phyloP scores from a whole-genome alignment of 2,113 vertebrate species.

The Melierax canorus region DNA sequence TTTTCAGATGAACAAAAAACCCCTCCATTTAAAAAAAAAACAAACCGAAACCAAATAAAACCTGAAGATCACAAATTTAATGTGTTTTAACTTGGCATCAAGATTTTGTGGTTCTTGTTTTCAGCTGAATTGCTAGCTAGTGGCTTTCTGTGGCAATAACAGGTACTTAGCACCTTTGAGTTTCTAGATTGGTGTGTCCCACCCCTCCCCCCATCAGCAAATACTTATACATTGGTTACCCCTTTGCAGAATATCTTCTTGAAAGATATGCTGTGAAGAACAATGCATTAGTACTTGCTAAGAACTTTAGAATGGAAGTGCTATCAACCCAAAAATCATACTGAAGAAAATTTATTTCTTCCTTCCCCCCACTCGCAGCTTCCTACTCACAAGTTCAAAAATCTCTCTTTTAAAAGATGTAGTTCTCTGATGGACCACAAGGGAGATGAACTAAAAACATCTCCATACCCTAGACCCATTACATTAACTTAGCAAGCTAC shows the following conservation, averaged over 20 bases:
- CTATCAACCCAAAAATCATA: background rate
- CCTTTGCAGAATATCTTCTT: background rate
- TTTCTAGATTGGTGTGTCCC: background rate
- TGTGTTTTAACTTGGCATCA: background rate
- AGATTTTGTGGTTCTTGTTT: background rate
- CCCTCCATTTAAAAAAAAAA: background rate
- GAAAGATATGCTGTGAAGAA: background rate
- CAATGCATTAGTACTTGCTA: background rate
- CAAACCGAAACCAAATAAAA: background rate
- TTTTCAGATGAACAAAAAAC: background rate
- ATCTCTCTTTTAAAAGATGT: background rate
- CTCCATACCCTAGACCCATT: background rate
- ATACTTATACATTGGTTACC: background rate
- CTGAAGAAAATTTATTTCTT: background rate
- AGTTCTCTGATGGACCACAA: background rate
- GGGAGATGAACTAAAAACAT: background rate
- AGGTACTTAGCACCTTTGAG: background rate
- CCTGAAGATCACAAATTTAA: background rate
- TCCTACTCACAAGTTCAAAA: background rate
- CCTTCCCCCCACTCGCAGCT: background rate
- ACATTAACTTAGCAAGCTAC: background rate
- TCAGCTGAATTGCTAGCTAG: background rate
- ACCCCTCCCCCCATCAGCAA: background rate
- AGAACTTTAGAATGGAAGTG: background rate
- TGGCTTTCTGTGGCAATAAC: background rate